Conservation (phyloP, 2,888 invertebrate genomes). For the Sericinus montela region DNA sequence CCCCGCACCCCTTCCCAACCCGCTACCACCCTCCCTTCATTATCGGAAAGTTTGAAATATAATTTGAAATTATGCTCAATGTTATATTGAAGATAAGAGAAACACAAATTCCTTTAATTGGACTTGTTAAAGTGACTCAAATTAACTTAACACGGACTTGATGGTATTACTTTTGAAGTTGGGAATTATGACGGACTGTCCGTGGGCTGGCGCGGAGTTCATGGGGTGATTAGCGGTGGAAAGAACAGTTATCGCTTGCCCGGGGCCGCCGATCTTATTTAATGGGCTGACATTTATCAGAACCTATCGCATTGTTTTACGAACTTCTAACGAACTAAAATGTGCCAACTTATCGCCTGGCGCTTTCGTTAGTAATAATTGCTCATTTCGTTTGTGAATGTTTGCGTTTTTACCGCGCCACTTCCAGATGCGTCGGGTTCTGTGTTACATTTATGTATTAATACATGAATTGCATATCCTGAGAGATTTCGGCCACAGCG, state of each 20-base stretch:
- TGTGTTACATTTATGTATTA: too few relatives aligned
- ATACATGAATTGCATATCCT: too few relatives aligned
- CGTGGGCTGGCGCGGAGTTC: constrained; percentile 50
- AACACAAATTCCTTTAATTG: constrained; percentile 80
- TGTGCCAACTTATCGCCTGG: constrained; percentile 16
- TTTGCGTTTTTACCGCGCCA: too few relatives aligned
- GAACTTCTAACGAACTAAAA: constrained; percentile 24
- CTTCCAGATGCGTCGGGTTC: too few relatives aligned
- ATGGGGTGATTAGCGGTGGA: constrained; percentile 62
- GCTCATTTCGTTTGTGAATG: constrained; percentile 2
- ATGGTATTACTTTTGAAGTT: constrained; percentile 79
- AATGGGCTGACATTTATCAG: constrained; percentile 52
- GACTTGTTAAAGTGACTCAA: constrained; percentile 80
- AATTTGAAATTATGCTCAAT: constrained; percentile 80
- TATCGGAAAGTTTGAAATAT: constrained; percentile 80
- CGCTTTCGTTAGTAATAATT: constrained; percentile 13
- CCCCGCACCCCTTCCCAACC: constrained; percentile 40
- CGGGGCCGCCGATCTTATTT: constrained; percentile 48
- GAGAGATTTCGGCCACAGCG: too few relatives aligned
- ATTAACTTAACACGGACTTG: constrained; percentile 79
- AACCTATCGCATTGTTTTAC: constrained; percentile 46
- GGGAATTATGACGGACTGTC: constrained; percentile 75
- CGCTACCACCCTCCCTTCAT: constrained; percentile 70
- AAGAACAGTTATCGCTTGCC: constrained; percentile 61
- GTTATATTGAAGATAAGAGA: constrained; percentile 80